A percentile compares a stretch with the other conserved stretches of the same genome.
phyloP scores from a whole-genome alignment of 2,113 vertebrate species.

The Calonectris borealis region DNA sequence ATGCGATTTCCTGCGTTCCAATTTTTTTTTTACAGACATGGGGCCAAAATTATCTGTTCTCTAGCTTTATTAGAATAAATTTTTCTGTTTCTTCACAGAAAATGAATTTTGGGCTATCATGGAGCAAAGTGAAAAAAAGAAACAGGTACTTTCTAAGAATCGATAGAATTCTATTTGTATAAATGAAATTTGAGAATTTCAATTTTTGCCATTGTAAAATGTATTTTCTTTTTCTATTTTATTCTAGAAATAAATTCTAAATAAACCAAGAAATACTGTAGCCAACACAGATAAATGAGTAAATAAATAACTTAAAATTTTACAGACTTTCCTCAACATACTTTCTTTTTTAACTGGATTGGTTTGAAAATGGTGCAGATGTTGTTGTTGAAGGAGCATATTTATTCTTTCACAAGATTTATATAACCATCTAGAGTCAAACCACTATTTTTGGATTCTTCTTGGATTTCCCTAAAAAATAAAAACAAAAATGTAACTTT shows the following conservation, averaged over 20 bases:
- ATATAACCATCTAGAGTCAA: neutral
- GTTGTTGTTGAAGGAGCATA: neutral
- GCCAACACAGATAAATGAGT: neutral
- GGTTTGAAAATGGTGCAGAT: neutral
- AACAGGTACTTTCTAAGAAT: neutral
- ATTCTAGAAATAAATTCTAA: neutral
- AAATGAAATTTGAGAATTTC: neutral
- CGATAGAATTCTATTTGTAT: neutral
- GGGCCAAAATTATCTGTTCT: conserved; percentile 32
- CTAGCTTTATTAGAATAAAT: neutral
- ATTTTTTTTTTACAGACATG: neutral
- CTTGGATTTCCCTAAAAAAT: neutral
- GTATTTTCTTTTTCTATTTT: neutral
- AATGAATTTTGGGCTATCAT: neutral
- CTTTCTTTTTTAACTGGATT: neutral
- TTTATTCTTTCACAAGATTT: neutral
- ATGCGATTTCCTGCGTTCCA: neutral
- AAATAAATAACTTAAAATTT: neutral
- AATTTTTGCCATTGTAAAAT: neutral
- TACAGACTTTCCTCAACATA: neutral
- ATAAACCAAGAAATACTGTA: neutral
- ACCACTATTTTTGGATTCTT: neutral
- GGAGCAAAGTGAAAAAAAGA: neutral
- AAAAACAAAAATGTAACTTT: neutral
- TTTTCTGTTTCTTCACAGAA: neutral